Evolutionary conservation across 2,797 vertebrate species (phyloP).

Genomic region (Peromyscus nudipes): DNA sequence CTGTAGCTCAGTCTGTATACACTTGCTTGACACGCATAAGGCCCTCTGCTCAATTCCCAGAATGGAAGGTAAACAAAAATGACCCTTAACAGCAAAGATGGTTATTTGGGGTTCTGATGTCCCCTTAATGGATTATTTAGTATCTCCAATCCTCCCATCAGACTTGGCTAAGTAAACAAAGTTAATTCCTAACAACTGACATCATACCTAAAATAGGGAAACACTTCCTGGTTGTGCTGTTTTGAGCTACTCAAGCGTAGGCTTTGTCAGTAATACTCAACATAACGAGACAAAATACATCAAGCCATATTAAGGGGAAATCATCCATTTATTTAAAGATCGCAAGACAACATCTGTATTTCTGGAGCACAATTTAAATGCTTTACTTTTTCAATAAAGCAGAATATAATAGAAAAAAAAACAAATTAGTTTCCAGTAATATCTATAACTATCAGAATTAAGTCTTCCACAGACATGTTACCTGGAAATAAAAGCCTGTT

Average conservation of each 20-base stretch:
- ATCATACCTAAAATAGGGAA: not conserved
- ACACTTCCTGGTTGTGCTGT: not conserved
- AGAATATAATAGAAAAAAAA: slow-evolving; percentile 79
- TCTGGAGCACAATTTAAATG: slow-evolving; percentile 82
- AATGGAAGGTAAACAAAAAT: not conserved
- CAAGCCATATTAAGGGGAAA: slow-evolving; percentile 75
- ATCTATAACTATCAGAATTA: slow-evolving; percentile 82
- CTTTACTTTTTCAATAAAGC: slow-evolving; percentile 84
- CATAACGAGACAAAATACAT: slow-evolving; percentile 67
- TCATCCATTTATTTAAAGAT: slow-evolving; percentile 85
- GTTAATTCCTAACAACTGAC: not conserved
- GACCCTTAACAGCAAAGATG: not conserved
- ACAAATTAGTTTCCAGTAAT: slow-evolving; percentile 81
- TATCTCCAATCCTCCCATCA: not conserved
- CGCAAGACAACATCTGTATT: slow-evolving; percentile 82
- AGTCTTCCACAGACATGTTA: slow-evolving; percentile 81
- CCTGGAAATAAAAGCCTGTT: slow-evolving; percentile 84
- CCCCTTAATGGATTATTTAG: not conserved
- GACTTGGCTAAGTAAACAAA: slow-evolving; percentile 45
- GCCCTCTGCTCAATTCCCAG: not conserved
- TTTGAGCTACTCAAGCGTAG: slow-evolving; percentile 30
- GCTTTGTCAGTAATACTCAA: not conserved
- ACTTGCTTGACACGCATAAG: not conserved
- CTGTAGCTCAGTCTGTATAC: not conserved
- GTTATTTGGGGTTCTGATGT: not conserved